Evolutionary conservation across 2,888 invertebrate genomes (phyloP), one percentile per base, ranked within the genome.

Genomic region (Acronicta aceris): DNA sequence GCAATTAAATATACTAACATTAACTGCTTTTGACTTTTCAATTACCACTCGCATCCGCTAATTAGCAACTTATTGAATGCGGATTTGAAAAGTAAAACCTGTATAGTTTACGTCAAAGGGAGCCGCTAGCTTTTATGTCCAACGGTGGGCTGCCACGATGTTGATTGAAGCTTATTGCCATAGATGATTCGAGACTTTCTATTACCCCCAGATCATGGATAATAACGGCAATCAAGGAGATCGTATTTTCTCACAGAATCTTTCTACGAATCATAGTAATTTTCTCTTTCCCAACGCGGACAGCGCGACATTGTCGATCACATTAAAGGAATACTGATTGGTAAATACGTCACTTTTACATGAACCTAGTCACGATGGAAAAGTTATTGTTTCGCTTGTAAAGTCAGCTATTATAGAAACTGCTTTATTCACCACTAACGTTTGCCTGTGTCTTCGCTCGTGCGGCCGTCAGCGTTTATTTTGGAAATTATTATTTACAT

Each of bases 271-370:
- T 76, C 65, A 71, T 52, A 74, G 76, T 79, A 81, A 83, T 86
- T 83, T 81, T 74, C 73, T 79, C 77, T 82, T 85, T 81, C 78
- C 54, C 65, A 83, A 82, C 48, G 46, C 62, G 56, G 63, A 78
- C 81, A 79, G 81, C 69, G 78, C 78, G 76, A 65, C 59, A 67
- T 70, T 74, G 58, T 64, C 59, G 53, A 66, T 60, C 66, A 57
- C 33, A 69, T 67, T 67, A 74, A 52, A 55, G 52, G 52, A 56
- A 60, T 65, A 64, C 49, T 57, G 57, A 57, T 64, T 30, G 38
- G 51, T 57, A 15, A 38, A 38, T 17, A 58, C 45, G 55, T 65
- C 56, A 57, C 45, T 63, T 65, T 47, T 60, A 65, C 49, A 69
- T 62, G 60, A 50, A 48, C 33, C 30, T 8, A 55, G 67, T 75